Conservation (phyloP, 2,113 vertebrate genomes). For the Leptodactylus fuscus region DNA sequence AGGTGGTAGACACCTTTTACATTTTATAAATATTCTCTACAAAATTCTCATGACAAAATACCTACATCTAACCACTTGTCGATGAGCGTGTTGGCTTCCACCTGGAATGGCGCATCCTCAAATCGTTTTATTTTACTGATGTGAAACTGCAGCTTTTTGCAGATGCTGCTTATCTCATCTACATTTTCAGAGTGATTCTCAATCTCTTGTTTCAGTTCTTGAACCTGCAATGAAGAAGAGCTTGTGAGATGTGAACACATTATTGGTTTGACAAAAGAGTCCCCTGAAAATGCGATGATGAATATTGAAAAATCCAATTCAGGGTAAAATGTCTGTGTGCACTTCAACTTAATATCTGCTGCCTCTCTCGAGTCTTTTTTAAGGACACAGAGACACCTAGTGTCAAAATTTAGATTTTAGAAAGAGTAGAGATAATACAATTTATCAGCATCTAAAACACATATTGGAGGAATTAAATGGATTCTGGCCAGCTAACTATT, state of each 20-base stretch:
- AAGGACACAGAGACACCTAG: conserved; percentile 62
- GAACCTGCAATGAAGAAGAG: conserved; percentile 74
- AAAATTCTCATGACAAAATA: conserved; percentile 28
- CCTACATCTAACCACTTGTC: conserved; percentile 96
- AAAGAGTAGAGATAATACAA: neutral
- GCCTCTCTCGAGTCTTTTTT: neutral
- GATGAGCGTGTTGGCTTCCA: conserved; percentile 87
- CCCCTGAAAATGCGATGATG: too few relatives aligned
- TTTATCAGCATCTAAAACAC: neutral
- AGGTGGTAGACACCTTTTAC: too few relatives aligned
- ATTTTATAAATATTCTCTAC: neutral
- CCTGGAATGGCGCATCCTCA: conserved; percentile 83
- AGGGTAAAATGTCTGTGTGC: neutral
- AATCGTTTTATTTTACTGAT: conserved; percentile 90
- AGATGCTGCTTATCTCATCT: conserved; percentile 85
- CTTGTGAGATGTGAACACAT: neutral
- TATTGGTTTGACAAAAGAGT: neutral
- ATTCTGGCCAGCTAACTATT: too few relatives aligned
- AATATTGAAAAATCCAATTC: neutral
- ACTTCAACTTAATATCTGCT: neutral
- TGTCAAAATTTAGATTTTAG: conserved; percentile 17
- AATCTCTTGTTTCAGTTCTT: conserved; percentile 83
- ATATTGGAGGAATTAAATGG: too few relatives aligned
- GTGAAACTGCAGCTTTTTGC: conserved; percentile 87
- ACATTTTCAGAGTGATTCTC: conserved; percentile 76